These are phyloP conservation scores for Hedya salicella DNA, from an alignment of 2,888 invertebrate species.

Conservation along the genomic window DNA sequence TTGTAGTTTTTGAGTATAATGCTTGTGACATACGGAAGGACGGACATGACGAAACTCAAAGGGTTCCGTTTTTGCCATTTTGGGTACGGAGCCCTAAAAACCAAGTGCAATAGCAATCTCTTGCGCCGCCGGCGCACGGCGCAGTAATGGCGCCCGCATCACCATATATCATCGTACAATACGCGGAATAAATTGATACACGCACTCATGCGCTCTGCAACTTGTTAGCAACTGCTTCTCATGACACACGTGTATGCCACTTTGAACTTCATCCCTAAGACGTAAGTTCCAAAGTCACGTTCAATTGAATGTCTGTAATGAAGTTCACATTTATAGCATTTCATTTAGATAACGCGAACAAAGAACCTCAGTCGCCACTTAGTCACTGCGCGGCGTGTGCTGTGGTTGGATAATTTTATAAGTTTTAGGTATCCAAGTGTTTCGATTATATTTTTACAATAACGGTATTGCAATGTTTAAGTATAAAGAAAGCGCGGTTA, in stretches of 20 bases:
- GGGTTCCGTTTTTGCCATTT: too few relatives aligned
- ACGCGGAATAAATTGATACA: conserved; percentile 40
- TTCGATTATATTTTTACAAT: background rate
- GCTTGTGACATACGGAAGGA: too few relatives aligned
- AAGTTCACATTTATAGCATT: conserved; percentile 38
- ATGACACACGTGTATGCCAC: background rate
- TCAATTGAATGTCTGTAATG: conserved; percentile 22
- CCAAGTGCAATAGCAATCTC: background rate
- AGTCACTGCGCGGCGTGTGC: conserved; percentile 32
- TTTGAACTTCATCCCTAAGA: background rate
- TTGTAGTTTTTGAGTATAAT: too few relatives aligned
- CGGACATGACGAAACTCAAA: too few relatives aligned
- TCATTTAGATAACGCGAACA: conserved; percentile 39
- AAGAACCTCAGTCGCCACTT: conserved; percentile 33
- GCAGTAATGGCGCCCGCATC: conserved; percentile 25
- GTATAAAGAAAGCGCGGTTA: too few relatives aligned
- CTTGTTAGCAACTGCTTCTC: conserved; percentile 30
- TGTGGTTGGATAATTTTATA: background rate
- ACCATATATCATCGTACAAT: conserved; percentile 25
- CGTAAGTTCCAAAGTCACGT: background rate
- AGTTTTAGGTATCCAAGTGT: background rate
- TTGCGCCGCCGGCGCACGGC: background rate
- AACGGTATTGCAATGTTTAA: too few relatives aligned
- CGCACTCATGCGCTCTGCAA: conserved; percentile 25
- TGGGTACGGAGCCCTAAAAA: background rate